Percentiles rank a stretch among this genome's conserved stretches.
Conservation (phyloP, 2,888 invertebrate species). For the Nematopogon swammerdamellus region DNA sequence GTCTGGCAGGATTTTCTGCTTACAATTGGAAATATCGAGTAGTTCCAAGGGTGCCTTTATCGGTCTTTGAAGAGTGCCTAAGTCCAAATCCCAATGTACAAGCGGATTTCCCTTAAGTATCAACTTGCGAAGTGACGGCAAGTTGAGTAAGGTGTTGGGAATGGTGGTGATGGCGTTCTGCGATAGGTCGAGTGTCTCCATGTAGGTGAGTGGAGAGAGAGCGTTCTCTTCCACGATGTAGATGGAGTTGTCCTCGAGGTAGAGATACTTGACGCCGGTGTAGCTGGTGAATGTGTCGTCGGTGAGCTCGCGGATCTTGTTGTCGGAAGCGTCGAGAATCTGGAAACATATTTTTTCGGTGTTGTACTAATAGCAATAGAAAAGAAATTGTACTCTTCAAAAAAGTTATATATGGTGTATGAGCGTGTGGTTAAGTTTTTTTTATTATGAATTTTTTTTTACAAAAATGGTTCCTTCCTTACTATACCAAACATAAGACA, state of each 20-base stretch:
- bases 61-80: constrained; percentile 42
- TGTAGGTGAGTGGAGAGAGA: constrained; percentile 38
- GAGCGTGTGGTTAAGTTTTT: too few relatives aligned
- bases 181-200: constrained; percentile 55
- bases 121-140: constrained; percentile 60
- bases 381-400: background rate
- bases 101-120: constrained; percentile 55
- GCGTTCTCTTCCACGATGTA: constrained; percentile 51
- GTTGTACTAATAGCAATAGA: background rate
- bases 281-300: constrained; percentile 47
- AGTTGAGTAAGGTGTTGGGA: constrained; percentile 47
- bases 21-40: constrained; percentile 60
- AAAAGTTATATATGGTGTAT: background rate
- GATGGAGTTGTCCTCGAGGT: constrained; percentile 58
- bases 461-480: too few relatives aligned
- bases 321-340: constrained; percentile 57
- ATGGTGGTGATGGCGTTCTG: constrained; percentile 49
- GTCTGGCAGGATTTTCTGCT: constrained; percentile 54
- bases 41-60: constrained; percentile 56
- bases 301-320: constrained; percentile 49
- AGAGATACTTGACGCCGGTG: constrained; percentile 49
- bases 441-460: background rate
- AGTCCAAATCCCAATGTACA: constrained; percentile 29
- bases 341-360: constrained; percentile 29
- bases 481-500: too few relatives aligned